These are phyloP conservation scores for Allophyes oxyacanthae DNA, from an alignment of 2,888 invertebrate species.

Conservation along the genomic window DNA sequence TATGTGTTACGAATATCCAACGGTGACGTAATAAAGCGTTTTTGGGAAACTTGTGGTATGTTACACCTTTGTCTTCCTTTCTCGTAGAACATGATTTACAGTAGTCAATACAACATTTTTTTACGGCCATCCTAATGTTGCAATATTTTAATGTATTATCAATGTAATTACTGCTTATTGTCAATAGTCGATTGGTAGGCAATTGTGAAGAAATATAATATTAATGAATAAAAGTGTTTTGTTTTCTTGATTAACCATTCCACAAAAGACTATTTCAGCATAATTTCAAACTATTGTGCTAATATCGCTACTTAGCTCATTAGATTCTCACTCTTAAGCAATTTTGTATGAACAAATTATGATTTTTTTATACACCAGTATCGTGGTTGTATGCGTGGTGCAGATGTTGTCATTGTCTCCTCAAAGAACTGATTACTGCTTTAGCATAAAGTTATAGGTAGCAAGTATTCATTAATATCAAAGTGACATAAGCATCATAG, in stretches of 20 bases:
- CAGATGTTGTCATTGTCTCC: too few species aligned
- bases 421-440: too few species aligned
- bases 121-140: conserved; percentile 88
- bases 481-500: too few species aligned
- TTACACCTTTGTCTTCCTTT: conserved; percentile 91
- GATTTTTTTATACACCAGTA: too few species aligned
- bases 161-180: conserved; percentile 23
- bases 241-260: too few species aligned
- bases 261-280: not conserved
- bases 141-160: conserved; percentile 42
- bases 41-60: conserved; percentile 93
- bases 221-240: too few species aligned
- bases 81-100: conserved; percentile 90
- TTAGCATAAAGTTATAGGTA: too few species aligned
- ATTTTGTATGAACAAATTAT: too few species aligned
- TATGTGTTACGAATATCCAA: conserved; percentile 91
- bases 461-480: too few species aligned
- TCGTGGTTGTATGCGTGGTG: too few species aligned
- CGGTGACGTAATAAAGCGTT: conserved; percentile 89
- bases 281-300: conserved; percentile 16
- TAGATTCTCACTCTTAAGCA: too few species aligned
- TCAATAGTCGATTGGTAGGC: conserved; percentile 12
- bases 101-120: conserved; percentile 90
- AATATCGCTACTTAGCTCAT: not conserved
- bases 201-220: conserved; percentile 14